Conservation (phyloP, 2,888 invertebrate genomes). For the Pogonocherus hispidulus region DNA sequence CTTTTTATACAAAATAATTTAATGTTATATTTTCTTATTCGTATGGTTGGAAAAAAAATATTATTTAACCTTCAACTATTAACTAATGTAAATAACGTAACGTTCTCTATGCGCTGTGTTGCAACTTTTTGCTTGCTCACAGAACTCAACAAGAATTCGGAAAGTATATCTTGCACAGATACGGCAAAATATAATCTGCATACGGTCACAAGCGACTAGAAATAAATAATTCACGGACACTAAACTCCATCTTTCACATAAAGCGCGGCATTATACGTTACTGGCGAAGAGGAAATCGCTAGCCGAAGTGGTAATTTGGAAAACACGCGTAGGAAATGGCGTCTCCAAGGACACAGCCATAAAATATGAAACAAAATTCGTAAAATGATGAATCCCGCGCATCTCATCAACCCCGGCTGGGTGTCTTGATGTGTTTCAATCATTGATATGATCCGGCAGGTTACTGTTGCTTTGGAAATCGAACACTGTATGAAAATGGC, state of each 20-base stretch:
- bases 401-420: conserved; percentile 61
- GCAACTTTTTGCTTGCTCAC: too few relatives aligned
- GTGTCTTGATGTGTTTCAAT: conserved; percentile 62
- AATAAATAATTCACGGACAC: conserved; percentile 36
- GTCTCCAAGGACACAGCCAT: conserved; percentile 49
- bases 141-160: background rate
- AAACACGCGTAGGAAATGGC: conserved; percentile 42
- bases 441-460: conserved; percentile 60
- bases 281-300: conserved; percentile 40
- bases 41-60: too few relatives aligned
- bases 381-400: conserved; percentile 65
- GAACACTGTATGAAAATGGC: conserved; percentile 18
- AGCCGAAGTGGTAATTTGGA: conserved; percentile 42
- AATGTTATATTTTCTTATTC: too few relatives aligned
- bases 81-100: too few relatives aligned
- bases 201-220: conserved; percentile 21
- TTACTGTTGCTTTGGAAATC: conserved; percentile 28
- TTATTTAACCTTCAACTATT: too few relatives aligned
- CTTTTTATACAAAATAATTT: too few relatives aligned
- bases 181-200: conserved; percentile 37
- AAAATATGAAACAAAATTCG: conserved; percentile 64
- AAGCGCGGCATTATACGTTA: conserved; percentile 33
- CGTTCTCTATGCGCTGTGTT: too few relatives aligned
- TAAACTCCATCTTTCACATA: conserved; percentile 37
- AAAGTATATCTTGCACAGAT: conserved; percentile 23